These are phyloP conservation scores for Caenorhabditis afra DNA, from an alignment of 2,888 invertebrate genomes.

Conservation along the genomic window DNA sequence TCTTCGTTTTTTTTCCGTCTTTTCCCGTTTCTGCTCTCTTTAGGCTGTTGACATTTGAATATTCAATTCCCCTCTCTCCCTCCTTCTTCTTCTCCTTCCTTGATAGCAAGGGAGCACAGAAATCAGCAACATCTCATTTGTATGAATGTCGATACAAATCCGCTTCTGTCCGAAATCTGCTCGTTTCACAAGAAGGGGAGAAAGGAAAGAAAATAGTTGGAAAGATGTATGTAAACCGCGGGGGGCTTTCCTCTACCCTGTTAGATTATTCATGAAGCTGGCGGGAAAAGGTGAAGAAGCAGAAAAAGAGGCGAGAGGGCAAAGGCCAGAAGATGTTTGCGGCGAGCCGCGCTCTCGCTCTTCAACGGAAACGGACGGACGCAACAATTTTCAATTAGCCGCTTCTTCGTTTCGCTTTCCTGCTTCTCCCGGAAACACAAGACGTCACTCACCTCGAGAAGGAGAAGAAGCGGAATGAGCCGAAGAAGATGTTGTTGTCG, in stretches of 20 bases:
- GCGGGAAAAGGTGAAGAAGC: constrained; percentile 20
- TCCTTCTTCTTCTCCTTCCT: not conserved
- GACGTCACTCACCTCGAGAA: too few relatives aligned
- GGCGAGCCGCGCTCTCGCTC: too few relatives aligned
- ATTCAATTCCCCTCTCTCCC: constrained; percentile 38
- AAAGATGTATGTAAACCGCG: too few relatives aligned
- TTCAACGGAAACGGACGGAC: too few relatives aligned
- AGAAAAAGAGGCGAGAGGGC: constrained; percentile 9
- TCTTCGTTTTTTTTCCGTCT: not conserved
- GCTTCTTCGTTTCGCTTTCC: not conserved
- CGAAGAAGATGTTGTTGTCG: too few relatives aligned
- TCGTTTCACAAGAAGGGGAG: not conserved
- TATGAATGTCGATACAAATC: constrained; percentile 39
- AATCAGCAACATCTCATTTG: constrained; percentile 28
- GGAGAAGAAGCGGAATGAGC: too few relatives aligned
- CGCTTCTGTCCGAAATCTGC: not conserved
- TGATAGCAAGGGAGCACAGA: constrained; percentile 9
- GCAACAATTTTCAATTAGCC: constrained; percentile 11
- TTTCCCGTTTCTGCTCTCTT: constrained; percentile 23
- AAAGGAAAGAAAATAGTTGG: constrained; percentile 7
- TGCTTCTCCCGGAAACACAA: not conserved
- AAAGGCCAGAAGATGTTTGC: constrained; percentile 16
- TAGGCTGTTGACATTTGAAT: constrained; percentile 44
- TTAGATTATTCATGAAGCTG: constrained; percentile 41
- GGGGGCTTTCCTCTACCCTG: not conserved